These are phyloP conservation scores for Chrysolina oricalcia DNA, from an alignment of 2,888 invertebrate genomes.

Conservation along the genomic window DNA sequence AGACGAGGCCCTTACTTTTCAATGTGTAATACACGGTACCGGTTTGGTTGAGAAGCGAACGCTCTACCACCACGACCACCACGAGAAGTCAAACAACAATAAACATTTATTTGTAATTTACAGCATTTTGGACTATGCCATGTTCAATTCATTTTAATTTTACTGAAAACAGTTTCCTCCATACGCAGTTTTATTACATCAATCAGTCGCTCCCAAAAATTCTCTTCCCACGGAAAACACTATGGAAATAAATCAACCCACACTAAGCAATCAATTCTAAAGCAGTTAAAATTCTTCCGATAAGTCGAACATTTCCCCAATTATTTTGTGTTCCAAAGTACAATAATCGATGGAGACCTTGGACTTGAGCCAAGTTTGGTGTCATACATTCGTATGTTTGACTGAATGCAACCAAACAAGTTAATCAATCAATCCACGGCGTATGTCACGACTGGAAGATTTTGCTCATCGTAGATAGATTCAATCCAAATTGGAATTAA, in stretches of 20 bases:
- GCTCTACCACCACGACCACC: too few species aligned
- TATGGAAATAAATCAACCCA: slow-evolving; percentile 21
- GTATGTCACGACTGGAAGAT: background rate
- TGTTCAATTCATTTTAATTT: too few species aligned
- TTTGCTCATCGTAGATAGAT: background rate
- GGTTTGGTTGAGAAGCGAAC: too few species aligned
- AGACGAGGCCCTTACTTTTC: too few species aligned
- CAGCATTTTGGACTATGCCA: too few species aligned
- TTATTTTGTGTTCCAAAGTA: slow-evolving; percentile 7
- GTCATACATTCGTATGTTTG: background rate
- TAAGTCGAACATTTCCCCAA: slow-evolving; percentile 24
- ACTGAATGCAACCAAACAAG: background rate
- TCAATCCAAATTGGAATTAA: background rate
- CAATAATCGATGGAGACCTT: slow-evolving; percentile 21
- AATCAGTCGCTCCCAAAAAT: slow-evolving; percentile 17
- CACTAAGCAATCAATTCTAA: slow-evolving; percentile 15
- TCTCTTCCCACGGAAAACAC: slow-evolving; percentile 20
- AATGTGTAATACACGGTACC: too few species aligned
- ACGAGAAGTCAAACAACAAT: too few species aligned
- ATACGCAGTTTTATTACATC: background rate
- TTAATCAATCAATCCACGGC: background rate
- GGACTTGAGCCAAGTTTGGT: slow-evolving; percentile 22
- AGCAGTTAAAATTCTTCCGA: slow-evolving; percentile 15
- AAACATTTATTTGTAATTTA: too few species aligned
- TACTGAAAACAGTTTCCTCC: too few species aligned